phyloP scores from a whole-genome alignment of 2,888 invertebrate species.

The Podotricha telesiphe region DNA sequence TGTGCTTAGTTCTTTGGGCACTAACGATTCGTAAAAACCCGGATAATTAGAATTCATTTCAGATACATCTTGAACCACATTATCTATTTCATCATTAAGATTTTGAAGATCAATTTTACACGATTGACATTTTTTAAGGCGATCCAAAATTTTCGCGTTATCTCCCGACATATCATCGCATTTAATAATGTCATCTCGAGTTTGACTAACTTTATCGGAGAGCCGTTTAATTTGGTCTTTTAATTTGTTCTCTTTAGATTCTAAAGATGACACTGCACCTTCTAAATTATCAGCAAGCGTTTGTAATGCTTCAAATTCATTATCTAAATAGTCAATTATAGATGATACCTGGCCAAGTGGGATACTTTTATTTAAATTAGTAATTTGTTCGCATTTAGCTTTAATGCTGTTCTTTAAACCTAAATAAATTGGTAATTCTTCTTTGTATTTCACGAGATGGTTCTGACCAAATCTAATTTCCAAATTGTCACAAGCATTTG shows the following conservation, averaged over 20 bases:
- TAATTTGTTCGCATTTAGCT: conserved; percentile 91
- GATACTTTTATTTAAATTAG: conserved; percentile 88
- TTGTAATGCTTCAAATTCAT: conserved; percentile 90
- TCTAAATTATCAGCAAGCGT: conserved; percentile 89
- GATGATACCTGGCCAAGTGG: conserved; percentile 88
- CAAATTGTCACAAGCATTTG: conserved; percentile 89
- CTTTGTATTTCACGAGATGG: conserved; percentile 91
- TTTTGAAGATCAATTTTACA: conserved; percentile 88
- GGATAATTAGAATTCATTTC: conserved; percentile 90
- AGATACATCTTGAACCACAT: conserved; percentile 87
- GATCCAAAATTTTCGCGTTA: conserved; percentile 91
- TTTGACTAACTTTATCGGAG: conserved; percentile 87
- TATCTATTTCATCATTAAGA: conserved; percentile 87
- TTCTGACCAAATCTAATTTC: conserved; percentile 92
- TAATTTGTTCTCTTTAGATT: conserved; percentile 88
- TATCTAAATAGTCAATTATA: conserved; percentile 86
- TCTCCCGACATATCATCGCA: conserved; percentile 96
- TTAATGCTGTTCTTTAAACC: conserved; percentile 90
- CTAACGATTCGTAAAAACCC: conserved; percentile 89
- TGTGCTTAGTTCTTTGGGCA: conserved; percentile 91
- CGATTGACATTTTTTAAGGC: conserved; percentile 89
- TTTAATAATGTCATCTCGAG: conserved; percentile 92
- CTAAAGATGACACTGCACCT: conserved; percentile 87
- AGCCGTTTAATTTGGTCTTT: conserved; percentile 88
- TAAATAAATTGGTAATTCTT: conserved; percentile 91